Conservation (phyloP, 2,113 vertebrate genomes). For the Scatophagus argus region DNA sequence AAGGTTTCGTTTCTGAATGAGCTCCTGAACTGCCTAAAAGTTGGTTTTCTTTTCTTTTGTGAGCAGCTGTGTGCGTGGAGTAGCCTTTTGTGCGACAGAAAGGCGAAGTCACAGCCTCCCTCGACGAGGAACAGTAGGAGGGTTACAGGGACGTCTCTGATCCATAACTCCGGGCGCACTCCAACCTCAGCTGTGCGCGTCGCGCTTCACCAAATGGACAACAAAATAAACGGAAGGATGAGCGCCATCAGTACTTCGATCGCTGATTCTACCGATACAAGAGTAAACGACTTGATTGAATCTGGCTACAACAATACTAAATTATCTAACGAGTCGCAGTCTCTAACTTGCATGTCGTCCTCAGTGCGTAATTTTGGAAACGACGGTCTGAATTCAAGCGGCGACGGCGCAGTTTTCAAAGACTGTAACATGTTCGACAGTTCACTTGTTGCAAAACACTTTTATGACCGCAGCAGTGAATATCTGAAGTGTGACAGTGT, state of each 20-base stretch:
- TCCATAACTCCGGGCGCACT: conserved; percentile 20
- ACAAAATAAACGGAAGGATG: conserved; percentile 53
- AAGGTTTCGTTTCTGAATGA: neutral
- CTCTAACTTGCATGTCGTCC: conserved; percentile 26
- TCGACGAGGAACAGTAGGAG: conserved; percentile 70
- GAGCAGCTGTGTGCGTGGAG: neutral
- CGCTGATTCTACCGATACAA: conserved; percentile 52
- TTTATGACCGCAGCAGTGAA: conserved; percentile 60
- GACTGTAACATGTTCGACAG: conserved; percentile 49
- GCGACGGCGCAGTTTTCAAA: conserved; percentile 52
- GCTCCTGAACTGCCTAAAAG: neutral
- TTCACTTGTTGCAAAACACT: conserved; percentile 48
- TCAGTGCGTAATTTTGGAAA: conserved; percentile 75
- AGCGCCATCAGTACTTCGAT: conserved; percentile 40
- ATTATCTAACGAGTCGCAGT: conserved; percentile 16
- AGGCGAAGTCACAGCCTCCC: conserved; percentile 39
- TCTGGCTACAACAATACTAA: conserved; percentile 43
- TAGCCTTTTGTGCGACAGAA: conserved; percentile 8
- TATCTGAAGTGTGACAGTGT: conserved; percentile 62
- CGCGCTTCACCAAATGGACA: conserved; percentile 46
- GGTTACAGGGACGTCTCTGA: conserved; percentile 50
- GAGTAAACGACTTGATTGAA: conserved; percentile 56
- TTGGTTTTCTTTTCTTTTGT: neutral
- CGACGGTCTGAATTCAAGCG: conserved; percentile 24
- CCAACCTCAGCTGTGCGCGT: conserved; percentile 3